Base-by-base conservation (phyloP, 2,797 vertebrate species). In the Ceryle rudis region DNA sequence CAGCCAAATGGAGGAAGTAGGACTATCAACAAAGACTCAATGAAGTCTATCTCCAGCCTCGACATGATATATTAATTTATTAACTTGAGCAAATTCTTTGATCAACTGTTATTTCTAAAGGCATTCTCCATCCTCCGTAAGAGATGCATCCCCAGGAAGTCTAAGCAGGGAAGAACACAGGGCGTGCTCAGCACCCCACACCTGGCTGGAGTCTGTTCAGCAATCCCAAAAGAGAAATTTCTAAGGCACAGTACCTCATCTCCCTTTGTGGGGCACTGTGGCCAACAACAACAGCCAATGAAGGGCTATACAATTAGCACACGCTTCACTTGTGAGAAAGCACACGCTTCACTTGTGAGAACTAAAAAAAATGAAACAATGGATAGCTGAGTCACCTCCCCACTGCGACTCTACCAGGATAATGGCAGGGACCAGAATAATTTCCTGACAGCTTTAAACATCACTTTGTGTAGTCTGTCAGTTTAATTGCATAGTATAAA, bases 251-350 rank as follows among this genome's bases (percentile, higher is more conserved):
- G 21, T 49, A 51, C 42, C 46, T 72, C 66, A 6, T 41, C 29
- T 35, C 0, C 0, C 49, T 47, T 81, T 5, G 2, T 1, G 0
- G 20, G 16, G 35, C 20, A 86, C 15, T 19, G 47, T 1, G 61
- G 65, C 33, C 65, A 88, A 87, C 22, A 66, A 29, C 25, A 80
- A 17, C 47, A 85, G 20, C 7, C 42, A 73, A 1, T 18, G 51
- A 81, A 62, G 39, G 58, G 31, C 35, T 37, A 9, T 10, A 28
- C 6, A 62, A 82, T 5, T 60, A 26, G 54, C 29, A 46, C 41
- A 62, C 4, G 5, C 5, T 20, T 74, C 77, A 61, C n/a, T 86
- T 81, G 17, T 61, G 54, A 89, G 74, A 86, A n/a, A 29, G 54
- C 29, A 46, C 41, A 62, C 4, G 5, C 6, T 20, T 74, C 77